A percentile compares a stretch with the other conserved stretches of the same genome.
phyloP scores from a whole-genome alignment of 2,113 vertebrate species.

The Spilogale gracilis region DNA sequence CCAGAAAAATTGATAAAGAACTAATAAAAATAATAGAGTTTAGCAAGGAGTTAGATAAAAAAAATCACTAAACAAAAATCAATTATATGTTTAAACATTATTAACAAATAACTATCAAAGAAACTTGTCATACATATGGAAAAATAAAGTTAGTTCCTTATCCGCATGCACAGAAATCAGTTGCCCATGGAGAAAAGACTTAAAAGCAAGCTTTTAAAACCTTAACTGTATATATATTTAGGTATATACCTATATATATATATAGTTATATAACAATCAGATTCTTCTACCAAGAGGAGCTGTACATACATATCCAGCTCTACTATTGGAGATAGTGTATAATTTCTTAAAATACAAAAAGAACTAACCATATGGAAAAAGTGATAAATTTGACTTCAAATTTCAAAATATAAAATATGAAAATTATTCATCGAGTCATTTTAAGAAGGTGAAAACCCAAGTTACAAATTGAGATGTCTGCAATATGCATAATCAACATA shows the following conservation, averaged over 20 bases:
- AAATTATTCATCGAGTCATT: constrained; percentile 2
- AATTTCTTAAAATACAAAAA: background rate
- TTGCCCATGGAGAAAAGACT: background rate
- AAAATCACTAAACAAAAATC: constrained; percentile 12
- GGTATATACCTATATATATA: too few species aligned
- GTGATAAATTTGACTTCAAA: background rate
- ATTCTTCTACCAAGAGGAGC: too few species aligned
- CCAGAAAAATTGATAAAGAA: background rate
- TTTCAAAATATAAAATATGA: background rate
- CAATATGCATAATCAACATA: background rate
- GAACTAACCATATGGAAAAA: background rate
- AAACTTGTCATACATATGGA: background rate
- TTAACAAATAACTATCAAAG: constrained; percentile 5
- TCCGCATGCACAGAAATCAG: background rate
- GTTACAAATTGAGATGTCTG: background rate
- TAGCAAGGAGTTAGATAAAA: background rate
- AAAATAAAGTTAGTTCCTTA: constrained; percentile 1
- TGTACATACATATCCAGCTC: background rate
- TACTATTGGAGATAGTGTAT: background rate
- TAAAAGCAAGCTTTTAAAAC: constrained; percentile 22
- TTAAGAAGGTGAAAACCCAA: constrained; percentile 24
- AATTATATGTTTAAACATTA: background rate
- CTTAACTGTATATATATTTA: background rate
- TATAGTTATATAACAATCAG: too few species aligned
- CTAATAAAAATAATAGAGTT: constrained; percentile 27